phyloP scores from a whole-genome alignment of 2,797 vertebrate species.

The Cirrhinus molitorella region DNA sequence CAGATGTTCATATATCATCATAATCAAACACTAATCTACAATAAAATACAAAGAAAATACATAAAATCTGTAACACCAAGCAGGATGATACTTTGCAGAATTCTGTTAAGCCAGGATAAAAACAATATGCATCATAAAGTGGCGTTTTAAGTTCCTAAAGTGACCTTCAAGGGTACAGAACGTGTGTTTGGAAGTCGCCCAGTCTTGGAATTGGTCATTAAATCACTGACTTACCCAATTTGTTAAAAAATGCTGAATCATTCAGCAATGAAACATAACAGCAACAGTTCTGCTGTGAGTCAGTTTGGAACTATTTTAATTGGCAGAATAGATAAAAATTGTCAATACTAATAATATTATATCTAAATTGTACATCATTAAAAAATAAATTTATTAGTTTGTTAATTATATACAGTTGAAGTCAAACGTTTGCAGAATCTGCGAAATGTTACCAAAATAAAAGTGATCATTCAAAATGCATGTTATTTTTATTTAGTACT shows the following conservation, averaged over 20 bases:
- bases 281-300: background rate
- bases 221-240: background rate
- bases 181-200: background rate
- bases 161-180: background rate
- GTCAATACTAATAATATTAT: background rate
- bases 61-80: background rate
- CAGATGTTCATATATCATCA: too few relatives aligned
- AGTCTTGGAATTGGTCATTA: background rate
- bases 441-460: too few relatives aligned
- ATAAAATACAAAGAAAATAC: background rate
- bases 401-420: background rate
- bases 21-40: too few relatives aligned
- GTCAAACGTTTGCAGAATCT: too few relatives aligned
- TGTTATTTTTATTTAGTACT: too few relatives aligned
- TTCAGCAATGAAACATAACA: background rate
- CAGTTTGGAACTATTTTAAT: background rate
- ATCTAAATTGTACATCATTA: background rate
- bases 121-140: background rate
- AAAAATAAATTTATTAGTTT: background rate
- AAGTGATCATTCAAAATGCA: too few relatives aligned
- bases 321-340: background rate
- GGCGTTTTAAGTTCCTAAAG: background rate
- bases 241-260: background rate
- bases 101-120: background rate
- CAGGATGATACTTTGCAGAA: too few relatives aligned